Evolutionary conservation across 1,140 invertebrate genomes (phyloP).

Genomic region (Apis cerana): DNA sequence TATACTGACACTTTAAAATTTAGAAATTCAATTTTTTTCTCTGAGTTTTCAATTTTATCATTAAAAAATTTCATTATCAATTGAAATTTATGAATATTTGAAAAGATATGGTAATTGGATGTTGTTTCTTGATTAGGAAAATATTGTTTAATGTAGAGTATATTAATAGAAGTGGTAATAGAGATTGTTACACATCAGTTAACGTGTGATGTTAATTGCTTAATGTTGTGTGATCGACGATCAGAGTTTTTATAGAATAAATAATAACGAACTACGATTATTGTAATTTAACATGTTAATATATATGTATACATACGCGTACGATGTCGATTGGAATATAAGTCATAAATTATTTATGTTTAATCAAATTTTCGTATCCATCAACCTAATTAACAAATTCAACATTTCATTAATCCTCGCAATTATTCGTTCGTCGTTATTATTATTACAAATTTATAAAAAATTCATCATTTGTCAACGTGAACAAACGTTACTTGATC

Average conservation of each 20-base stretch:
- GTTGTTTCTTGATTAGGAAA: not conserved
- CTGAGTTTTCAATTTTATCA: no score
- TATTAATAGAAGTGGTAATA: not conserved
- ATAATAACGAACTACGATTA: not conserved
- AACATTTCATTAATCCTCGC: no score
- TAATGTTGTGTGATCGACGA: not conserved
- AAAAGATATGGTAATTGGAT: not conserved
- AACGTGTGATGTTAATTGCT: slow-evolving; percentile 15
- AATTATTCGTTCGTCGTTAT: not conserved
- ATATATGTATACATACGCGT: not conserved
- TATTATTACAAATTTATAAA: not conserved
- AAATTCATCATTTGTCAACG: not conserved
- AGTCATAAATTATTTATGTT: not conserved
- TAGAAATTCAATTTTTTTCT: no score
- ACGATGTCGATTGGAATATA: not conserved
- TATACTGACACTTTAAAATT: no score
- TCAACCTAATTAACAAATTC: no score
- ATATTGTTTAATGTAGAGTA: not conserved
- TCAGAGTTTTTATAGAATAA: not conserved
- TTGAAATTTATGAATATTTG: not conserved
- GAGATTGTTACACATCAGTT: not conserved
- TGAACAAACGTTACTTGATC: no score
- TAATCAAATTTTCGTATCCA: no score
- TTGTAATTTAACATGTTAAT: not conserved
- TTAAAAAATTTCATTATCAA: no score